Percentiles rank a stretch among this genome's conserved stretches.
Conservation (phyloP, 2,113 vertebrate genomes). For the Epinephelus fuscoguttatus region DNA sequence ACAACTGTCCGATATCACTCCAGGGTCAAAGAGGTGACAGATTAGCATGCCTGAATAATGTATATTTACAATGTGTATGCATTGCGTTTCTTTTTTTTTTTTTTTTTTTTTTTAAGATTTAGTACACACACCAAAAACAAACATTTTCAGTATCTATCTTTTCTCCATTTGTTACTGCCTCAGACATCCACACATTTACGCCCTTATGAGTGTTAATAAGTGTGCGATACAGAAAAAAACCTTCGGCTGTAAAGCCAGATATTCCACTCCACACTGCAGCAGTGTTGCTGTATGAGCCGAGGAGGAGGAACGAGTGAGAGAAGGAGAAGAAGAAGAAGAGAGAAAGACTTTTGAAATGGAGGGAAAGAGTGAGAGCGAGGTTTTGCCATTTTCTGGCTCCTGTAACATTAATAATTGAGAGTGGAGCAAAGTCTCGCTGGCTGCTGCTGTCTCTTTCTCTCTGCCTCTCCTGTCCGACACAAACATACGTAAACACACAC, state of each 20-base stretch:
- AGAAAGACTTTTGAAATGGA: constrained; percentile 43
- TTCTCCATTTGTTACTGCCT: background rate
- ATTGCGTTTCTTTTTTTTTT: no score
- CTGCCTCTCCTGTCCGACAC: constrained; percentile 34
- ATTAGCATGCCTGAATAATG: constrained; percentile 10
- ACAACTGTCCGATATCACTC: constrained; percentile 17
- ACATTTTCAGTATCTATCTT: background rate
- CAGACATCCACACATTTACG: background rate
- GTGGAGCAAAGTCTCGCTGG: constrained; percentile 30
- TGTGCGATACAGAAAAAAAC: background rate
- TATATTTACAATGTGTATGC: background rate
- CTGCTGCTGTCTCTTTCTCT: constrained; percentile 42
- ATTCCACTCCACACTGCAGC: background rate
- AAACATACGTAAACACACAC: constrained; percentile 30
- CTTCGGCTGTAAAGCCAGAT: background rate
- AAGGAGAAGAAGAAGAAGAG: background rate
- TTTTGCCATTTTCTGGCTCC: constrained; percentile 62
- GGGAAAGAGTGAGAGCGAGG: constrained; percentile 31
- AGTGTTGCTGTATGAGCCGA: no score
- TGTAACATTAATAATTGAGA: constrained; percentile 72
- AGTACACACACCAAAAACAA: background rate
- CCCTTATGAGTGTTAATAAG: background rate
- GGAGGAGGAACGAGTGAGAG: background rate
- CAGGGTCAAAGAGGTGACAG: constrained; percentile 34
- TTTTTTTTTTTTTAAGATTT: background rate